These are phyloP conservation scores for Linepithema humile DNA, from an alignment of 1,140 invertebrate genomes.

Conservation along the genomic window DNA sequence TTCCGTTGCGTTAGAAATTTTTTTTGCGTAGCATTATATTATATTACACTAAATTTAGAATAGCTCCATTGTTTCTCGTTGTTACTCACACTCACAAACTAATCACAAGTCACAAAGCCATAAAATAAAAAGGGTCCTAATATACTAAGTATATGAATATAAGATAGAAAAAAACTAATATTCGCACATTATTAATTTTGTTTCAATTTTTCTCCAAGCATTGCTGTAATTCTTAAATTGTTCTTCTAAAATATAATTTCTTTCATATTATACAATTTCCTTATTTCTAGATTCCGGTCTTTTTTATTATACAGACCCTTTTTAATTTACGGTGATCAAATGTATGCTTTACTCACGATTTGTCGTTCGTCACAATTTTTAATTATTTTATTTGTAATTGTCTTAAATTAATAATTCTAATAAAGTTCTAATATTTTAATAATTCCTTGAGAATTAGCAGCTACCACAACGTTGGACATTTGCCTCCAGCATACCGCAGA, in stretches of 20 bases:
- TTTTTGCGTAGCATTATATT: slow-evolving; percentile 17
- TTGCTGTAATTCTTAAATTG: not conserved
- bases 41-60: slow-evolving; percentile 65
- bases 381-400: slow-evolving; percentile 1
- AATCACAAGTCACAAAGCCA: slow-evolving; percentile 31
- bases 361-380: not conserved
- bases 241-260: not conserved
- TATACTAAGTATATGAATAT: not conserved
- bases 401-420: slow-evolving; percentile 89
- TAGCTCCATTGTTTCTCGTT: slow-evolving; percentile 60
- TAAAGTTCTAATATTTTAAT: slow-evolving; percentile 95
- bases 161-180: not conserved
- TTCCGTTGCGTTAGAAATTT: slow-evolving; percentile 26
- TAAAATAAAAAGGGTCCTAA: slow-evolving; percentile 36
- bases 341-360: not conserved
- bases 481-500: slow-evolving; percentile 98
- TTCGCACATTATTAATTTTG: too few relatives aligned
- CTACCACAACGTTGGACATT: slow-evolving; percentile 94
- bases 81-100: slow-evolving; percentile 37
- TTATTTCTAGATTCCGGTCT: not conserved
- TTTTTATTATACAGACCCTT: slow-evolving; percentile 21
- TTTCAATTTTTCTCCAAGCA: too few relatives aligned
- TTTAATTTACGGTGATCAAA: slow-evolving; percentile 35
- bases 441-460: slow-evolving; percentile 97
- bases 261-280: not conserved